These are phyloP conservation scores for Sardina pilchardus DNA, from an alignment of 2,113 vertebrate species.

Conservation along the genomic window DNA sequence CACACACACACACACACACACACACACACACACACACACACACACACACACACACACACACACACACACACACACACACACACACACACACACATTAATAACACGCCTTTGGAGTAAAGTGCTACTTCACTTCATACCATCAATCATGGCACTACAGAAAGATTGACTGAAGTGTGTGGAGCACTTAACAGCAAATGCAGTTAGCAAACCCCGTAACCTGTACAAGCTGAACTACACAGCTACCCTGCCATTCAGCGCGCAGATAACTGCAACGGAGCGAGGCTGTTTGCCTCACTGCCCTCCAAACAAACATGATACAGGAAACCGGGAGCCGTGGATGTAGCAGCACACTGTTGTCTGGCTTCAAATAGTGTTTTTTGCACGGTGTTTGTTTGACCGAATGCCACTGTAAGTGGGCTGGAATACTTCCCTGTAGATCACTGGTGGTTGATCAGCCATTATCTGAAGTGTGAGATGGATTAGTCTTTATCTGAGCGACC, in stretches of 20 bases:
- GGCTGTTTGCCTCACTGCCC: not conserved
- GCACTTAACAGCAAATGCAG: not conserved
- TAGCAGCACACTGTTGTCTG: not conserved
- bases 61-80: not conserved
- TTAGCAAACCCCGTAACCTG: not conserved
- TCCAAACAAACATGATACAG: not conserved
- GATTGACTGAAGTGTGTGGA: not conserved
- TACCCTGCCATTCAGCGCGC: not conserved
- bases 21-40: too few species aligned
- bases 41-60: not conserved
- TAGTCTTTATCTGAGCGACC: not conserved
- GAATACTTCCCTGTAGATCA: not conserved
- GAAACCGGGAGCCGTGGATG: not conserved
- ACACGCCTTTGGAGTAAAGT: not conserved
- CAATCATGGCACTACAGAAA: not conserved
- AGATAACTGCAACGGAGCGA: not conserved
- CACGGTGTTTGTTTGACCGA: not conserved
- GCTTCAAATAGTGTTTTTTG: not conserved
- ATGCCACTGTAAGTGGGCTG: not conserved
- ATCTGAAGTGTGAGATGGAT: not conserved
- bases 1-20: too few species aligned
- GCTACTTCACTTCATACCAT: not conserved
- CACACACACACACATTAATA: conserved; percentile 1
- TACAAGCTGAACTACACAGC: not conserved
- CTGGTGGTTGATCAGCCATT: not conserved